These are phyloP conservation scores for Zaprionus africanus DNA, from an alignment of 1,140 invertebrate species.

Conservation along the genomic window DNA sequence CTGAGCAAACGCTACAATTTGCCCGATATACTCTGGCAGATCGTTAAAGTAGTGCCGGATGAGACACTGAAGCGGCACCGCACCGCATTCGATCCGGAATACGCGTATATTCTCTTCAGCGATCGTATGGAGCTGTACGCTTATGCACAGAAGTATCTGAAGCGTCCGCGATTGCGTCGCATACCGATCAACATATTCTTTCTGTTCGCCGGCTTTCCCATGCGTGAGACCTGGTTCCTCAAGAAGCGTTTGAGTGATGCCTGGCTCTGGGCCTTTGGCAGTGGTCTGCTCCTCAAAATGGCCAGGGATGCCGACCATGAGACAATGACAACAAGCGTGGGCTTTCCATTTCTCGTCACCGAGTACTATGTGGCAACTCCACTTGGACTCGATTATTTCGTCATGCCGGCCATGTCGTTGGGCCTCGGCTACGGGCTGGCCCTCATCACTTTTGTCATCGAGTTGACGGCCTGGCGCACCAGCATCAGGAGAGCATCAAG, in stretches of 20 bases:
- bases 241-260: slow-evolving; percentile 47
- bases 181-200: slow-evolving; percentile 69
- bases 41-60: slow-evolving; percentile 41
- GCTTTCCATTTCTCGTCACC: slow-evolving; percentile 58
- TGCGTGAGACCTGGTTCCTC: slow-evolving; percentile 67
- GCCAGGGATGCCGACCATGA: slow-evolving; percentile 58
- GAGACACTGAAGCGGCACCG: slow-evolving; percentile 44
- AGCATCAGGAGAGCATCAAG: not conserved
- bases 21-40: slow-evolving; percentile 45
- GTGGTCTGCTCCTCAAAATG: slow-evolving; percentile 61
- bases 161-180: slow-evolving; percentile 49
- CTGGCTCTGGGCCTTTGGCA: slow-evolving; percentile 62
- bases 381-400: slow-evolving; percentile 70
- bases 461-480: slow-evolving; percentile 61
- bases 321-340: slow-evolving; percentile 54
- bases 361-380: slow-evolving; percentile 56
- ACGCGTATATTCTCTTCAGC: slow-evolving; percentile 65
- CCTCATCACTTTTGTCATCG: slow-evolving; percentile 60
- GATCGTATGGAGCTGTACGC: slow-evolving; percentile 63
- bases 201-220: slow-evolving; percentile 57
- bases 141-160: slow-evolving; percentile 61
- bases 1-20: slow-evolving; percentile 47
- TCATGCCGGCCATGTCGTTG: slow-evolving; percentile 69
- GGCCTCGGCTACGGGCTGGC: slow-evolving; percentile 56
- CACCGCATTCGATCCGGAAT: slow-evolving; percentile 47